Percentiles rank a stretch among this genome's conserved stretches.
These are phyloP conservation scores for Drosophila kambysellisi DNA, from an alignment of 2,888 invertebrate species.

Conservation along the genomic window DNA sequence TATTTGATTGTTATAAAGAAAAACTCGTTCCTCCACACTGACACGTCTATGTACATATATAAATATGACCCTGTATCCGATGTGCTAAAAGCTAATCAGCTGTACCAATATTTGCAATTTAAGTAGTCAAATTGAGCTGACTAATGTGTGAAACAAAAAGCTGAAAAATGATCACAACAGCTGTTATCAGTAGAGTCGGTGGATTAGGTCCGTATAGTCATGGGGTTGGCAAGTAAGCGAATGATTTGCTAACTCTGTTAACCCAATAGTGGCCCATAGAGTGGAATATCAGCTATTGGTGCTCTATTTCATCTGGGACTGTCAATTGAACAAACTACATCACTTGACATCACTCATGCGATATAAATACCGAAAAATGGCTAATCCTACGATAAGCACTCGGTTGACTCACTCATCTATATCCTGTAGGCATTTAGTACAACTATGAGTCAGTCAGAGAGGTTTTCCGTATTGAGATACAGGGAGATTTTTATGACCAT, in stretches of 20 bases:
- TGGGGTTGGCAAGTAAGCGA: slow-evolving; percentile 8
- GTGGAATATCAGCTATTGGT: slow-evolving; percentile 35
- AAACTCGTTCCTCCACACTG: neutral
- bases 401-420: neutral
- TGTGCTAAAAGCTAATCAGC: neutral
- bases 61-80: neutral
- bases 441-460: neutral
- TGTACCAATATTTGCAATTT: slow-evolving; percentile 3
- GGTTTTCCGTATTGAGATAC: neutral
- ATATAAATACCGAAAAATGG: neutral
- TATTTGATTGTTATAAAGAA: neutral
- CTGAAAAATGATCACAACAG: neutral
- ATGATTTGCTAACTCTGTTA: slow-evolving; percentile 34
- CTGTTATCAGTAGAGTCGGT: slow-evolving; percentile 9
- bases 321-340: slow-evolving; percentile 28
- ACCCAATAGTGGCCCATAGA: slow-evolving; percentile 50
- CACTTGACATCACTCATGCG: neutral
- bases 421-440: neutral
- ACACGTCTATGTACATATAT: neutral
- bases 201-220: neutral
- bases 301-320: slow-evolving; percentile 28
- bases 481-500: neutral
- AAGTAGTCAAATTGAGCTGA: slow-evolving; percentile 1
- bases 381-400: neutral
- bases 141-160: neutral